Conservation (phyloP, 2,113 vertebrate species). For the Anhinga anhinga region DNA sequence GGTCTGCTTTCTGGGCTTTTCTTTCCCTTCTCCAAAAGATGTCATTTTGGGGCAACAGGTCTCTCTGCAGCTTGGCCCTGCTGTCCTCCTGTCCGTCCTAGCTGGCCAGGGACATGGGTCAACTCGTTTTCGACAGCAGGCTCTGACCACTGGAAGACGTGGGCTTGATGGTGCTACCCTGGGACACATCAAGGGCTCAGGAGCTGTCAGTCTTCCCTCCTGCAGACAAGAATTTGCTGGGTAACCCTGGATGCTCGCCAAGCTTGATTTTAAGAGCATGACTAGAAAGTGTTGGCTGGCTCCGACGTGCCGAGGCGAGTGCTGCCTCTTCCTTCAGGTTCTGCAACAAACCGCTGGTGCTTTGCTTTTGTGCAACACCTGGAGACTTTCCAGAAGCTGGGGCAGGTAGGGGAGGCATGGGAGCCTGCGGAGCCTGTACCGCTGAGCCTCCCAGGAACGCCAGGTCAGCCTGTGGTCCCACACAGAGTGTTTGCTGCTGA, state of each 20-base stretch:
- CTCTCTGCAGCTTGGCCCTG: not conserved
- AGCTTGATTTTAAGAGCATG: not conserved
- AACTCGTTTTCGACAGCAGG: accelerated
- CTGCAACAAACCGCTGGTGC: not conserved
- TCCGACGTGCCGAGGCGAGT: not conserved
- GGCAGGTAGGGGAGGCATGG: not conserved
- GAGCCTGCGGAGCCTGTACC: accelerated
- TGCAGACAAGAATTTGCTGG: not conserved
- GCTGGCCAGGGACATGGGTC: not conserved
- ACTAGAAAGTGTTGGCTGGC: not conserved
- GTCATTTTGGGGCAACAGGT: not conserved
- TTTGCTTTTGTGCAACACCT: slow-evolving; percentile 28
- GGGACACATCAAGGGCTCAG: not conserved
- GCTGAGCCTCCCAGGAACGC: not conserved
- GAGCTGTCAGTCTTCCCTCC: not conserved
- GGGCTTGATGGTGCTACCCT: not conserved
- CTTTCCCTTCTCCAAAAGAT: not conserved
- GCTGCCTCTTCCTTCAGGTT: not conserved
- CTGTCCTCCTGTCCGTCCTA: not conserved
- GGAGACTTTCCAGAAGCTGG: not conserved
- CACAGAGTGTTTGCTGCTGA: accelerated
- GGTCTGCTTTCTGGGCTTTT: not conserved
- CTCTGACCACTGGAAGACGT: not conserved
- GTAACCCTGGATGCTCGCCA: not conserved
- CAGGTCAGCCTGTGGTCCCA: accelerated